Conservation (phyloP, 2,888 invertebrate genomes). For the Anagyrus pseudococci region DNA sequence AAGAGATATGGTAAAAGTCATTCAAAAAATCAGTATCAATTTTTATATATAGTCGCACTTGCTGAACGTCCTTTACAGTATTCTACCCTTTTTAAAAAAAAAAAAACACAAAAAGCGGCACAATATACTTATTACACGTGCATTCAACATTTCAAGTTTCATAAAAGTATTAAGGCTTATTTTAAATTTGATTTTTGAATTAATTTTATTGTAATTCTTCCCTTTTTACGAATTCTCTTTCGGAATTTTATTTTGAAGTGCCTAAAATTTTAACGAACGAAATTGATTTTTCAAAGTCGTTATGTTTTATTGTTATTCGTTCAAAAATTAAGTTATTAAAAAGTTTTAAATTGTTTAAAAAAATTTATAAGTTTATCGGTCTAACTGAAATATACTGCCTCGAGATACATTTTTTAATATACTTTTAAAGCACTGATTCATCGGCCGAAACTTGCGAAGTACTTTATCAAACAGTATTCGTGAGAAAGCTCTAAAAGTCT, state of each 20-base stretch:
- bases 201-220: slow-evolving; percentile 6
- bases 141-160: not conserved
- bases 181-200: slow-evolving; percentile 12
- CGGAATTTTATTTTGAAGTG: not conserved
- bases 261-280: no score
- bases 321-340: no score
- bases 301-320: no score
- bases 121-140: slow-evolving; percentile 15
- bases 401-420: slow-evolving; percentile 12
- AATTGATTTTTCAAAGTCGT: no score
- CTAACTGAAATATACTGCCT: slow-evolving; percentile 21
- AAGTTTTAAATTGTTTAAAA: no score
- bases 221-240: not conserved
- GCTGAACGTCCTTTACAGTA: slow-evolving; percentile 11
- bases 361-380: slow-evolving; percentile 13
- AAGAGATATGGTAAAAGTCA: slow-evolving; percentile 12
- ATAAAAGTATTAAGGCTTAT: slow-evolving; percentile 5
- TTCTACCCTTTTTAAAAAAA: not conserved
- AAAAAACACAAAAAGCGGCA: slow-evolving; percentile 6
- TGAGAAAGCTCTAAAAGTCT: slow-evolving; percentile 33
- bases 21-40: slow-evolving; percentile 9
- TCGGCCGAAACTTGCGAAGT: slow-evolving; percentile 10
- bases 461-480: slow-evolving; percentile 31
- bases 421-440: slow-evolving; percentile 12
- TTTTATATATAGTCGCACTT: not conserved